Percentiles rank a stretch among this genome's conserved stretches.
phyloP scores from a whole-genome alignment of 2,888 invertebrate species.

The Brachyptera putata region DNA sequence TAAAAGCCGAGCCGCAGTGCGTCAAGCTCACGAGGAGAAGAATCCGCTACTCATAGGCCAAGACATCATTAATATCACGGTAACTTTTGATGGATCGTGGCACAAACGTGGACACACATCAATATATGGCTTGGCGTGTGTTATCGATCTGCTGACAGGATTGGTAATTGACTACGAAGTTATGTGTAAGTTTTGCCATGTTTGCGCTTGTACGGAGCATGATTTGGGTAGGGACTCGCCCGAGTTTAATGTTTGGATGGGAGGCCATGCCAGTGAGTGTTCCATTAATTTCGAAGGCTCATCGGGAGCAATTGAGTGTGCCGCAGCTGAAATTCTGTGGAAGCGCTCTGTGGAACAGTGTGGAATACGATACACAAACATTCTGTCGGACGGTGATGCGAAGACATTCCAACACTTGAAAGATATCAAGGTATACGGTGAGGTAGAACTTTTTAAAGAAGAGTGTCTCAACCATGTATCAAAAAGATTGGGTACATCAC shows the following conservation, averaged over 20 bases:
- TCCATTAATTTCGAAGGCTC: conserved; percentile 31
- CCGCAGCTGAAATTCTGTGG: conserved; percentile 26
- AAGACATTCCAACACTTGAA: conserved; percentile 21
- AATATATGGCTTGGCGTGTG: conserved; percentile 32
- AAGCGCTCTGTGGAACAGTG: conserved; percentile 22
- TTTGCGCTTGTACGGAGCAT: conserved; percentile 27
- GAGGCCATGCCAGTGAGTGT: conserved; percentile 30
- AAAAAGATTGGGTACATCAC: conserved; percentile 21
- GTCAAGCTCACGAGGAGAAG: neutral
- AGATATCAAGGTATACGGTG: neutral
- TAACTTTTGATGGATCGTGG: conserved; percentile 31
- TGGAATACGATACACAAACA: conserved; percentile 20
- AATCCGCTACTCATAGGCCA: neutral
- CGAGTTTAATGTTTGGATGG: conserved; percentile 31
- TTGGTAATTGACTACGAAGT: conserved; percentile 32
- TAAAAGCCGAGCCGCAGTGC: neutral
- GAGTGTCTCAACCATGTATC: conserved; percentile 29
- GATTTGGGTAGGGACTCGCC: conserved; percentile 28
- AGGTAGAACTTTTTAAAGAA: conserved; percentile 18
- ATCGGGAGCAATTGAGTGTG: conserved; percentile 32
- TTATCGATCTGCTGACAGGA: conserved; percentile 30
- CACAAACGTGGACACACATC: conserved; percentile 32
- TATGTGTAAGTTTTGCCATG: conserved; percentile 33
- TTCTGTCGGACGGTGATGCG: conserved; percentile 26
- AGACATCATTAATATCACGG: neutral